These are phyloP conservation scores for Anagrus nilaparvatae DNA, from an alignment of 1,140 invertebrate genomes.

Conservation along the genomic window DNA sequence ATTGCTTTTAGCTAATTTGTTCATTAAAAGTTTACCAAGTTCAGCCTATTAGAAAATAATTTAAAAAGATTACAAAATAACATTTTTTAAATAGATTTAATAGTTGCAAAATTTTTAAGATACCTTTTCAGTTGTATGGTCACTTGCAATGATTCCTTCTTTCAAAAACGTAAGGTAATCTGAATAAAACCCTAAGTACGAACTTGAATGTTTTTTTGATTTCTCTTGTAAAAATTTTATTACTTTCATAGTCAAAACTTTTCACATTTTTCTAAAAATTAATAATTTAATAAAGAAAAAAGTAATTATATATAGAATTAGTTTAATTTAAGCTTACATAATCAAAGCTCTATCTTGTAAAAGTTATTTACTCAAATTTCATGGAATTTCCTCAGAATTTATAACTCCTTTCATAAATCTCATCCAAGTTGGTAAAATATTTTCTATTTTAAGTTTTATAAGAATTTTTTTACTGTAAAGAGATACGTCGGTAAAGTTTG, in stretches of 20 bases:
- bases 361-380: conserved; percentile 92
- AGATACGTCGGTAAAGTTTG: conserved; percentile 70
- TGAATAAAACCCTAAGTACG: conserved; percentile 79
- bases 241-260: conserved; percentile 74
- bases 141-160: conserved; percentile 83
- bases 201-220: conserved; percentile 71
- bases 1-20: conserved; percentile 77
- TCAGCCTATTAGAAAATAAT: conserved; percentile 61
- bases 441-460: conserved; percentile 83
- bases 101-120: conserved; percentile 7
- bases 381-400: conserved; percentile 95
- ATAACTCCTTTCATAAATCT: conserved; percentile 93
- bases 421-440: conserved; percentile 89
- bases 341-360: conserved; percentile 90
- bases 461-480: conserved; percentile 84
- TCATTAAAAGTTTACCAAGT: conserved; percentile 80
- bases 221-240: conserved; percentile 80
- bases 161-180: conserved; percentile 91
- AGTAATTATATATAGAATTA: conserved; percentile 1
- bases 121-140: conserved; percentile 74
- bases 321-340: conserved; percentile 46
- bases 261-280: conserved; percentile 69
- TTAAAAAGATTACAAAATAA: too few relatives aligned
- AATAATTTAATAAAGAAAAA: too few relatives aligned
- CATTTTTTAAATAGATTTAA: conserved; percentile 1